Percentiles rank a stretch among this genome's conserved stretches.
Evolutionary conservation across 2,888 invertebrate genomes (phyloP).

Genomic region (Liopterus haemorrhoidalis): DNA sequence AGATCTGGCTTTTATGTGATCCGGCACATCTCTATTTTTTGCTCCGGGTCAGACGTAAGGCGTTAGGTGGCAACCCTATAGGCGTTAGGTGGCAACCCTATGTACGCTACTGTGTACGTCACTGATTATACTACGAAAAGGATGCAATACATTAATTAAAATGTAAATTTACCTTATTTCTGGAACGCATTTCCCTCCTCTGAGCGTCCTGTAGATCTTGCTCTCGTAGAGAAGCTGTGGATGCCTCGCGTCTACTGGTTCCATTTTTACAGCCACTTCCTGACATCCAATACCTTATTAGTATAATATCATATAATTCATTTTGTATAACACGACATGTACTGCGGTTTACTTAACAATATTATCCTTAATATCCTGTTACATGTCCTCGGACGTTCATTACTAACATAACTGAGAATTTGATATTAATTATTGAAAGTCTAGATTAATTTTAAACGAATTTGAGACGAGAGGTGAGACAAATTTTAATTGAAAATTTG

Average conservation of each 20-base stretch:
- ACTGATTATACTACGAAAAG: too few species aligned
- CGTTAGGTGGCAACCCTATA: too few species aligned
- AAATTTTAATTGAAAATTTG: too few species aligned
- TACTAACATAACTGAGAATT: background rate
- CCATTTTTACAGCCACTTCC: conserved; percentile 95
- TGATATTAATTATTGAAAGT: background rate
- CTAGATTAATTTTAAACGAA: conserved; percentile 1
- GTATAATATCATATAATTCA: conserved; percentile 2
- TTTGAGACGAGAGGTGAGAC: background rate
- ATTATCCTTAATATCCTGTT: background rate
- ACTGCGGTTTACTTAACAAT: background rate
- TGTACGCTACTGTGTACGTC: too few species aligned
- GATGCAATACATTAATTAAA: too few species aligned
- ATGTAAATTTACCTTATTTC: conserved; percentile 64
- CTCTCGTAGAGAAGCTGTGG: conserved; percentile 95
- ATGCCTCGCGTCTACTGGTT: conserved; percentile 86
- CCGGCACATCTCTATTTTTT: too few species aligned
- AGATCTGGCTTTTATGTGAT: too few species aligned
- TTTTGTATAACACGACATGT: background rate
- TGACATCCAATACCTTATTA: conserved; percentile 45
- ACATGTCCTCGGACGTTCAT: background rate
- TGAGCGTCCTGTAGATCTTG: conserved; percentile 90
- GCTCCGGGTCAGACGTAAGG: too few species aligned
- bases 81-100: too few species aligned
- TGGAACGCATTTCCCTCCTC: conserved; percentile 87